Conservation (phyloP, 2,888 invertebrate species). For the Kuschelorhynchus macadamiae region DNA sequence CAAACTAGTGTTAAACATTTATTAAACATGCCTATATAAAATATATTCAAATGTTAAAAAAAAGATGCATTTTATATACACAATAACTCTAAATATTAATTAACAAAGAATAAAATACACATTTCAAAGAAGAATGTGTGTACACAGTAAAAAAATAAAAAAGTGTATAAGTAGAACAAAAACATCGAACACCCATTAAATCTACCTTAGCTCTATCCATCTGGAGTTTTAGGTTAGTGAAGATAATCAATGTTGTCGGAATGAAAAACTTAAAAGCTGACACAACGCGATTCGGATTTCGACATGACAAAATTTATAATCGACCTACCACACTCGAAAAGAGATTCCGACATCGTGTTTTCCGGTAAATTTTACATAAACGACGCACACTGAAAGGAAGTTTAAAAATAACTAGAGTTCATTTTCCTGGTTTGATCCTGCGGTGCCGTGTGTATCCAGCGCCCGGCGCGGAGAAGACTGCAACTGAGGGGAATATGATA, state of each 20-base stretch:
- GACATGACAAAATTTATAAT: constrained; percentile 7
- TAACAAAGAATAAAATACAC: constrained; percentile 18
- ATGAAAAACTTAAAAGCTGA: constrained; percentile 19
- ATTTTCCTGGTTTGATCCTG: constrained; percentile 53
- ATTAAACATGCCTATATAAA: constrained; percentile 30
- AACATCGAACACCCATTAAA: constrained; percentile 29
- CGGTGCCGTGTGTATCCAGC: constrained; percentile 32
- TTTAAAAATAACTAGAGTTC: constrained; percentile 65
- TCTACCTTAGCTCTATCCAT: constrained; percentile 45
- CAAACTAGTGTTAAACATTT: constrained; percentile 35
- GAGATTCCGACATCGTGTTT: constrained; percentile 32
- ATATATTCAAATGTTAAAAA: constrained; percentile 8
- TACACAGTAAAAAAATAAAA: constrained; percentile 4
- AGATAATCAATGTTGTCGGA: constrained; percentile 28
- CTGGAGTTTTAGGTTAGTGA: constrained; percentile 28
- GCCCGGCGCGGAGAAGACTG: constrained; percentile 39
- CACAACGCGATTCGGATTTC: constrained; percentile 24
- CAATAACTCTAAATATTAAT: constrained; percentile 1
- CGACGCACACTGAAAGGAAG: constrained; percentile 58
- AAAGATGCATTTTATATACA: constrained; percentile 22
- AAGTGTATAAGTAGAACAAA: constrained; percentile 22
- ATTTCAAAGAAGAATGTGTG: constrained; percentile 10
- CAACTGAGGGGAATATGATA: constrained; percentile 28
- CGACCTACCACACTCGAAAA: constrained; percentile 14
- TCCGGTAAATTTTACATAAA: constrained; percentile 17